Evolutionary conservation across 2,888 invertebrate genomes (phyloP).

Genomic region (Apamea epomidion): DNA sequence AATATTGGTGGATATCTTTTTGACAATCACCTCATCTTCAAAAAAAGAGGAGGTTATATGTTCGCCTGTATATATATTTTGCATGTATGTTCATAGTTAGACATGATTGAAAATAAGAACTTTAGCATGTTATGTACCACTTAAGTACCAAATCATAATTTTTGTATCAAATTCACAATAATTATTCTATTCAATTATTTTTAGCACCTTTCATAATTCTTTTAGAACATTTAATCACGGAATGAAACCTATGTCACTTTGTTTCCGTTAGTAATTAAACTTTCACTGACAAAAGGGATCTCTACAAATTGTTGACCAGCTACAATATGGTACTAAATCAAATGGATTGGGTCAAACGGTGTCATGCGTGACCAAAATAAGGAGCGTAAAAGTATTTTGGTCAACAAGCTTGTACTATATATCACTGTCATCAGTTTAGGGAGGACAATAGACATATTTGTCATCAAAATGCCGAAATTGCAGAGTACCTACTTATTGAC

Average conservation of each 20-base stretch:
- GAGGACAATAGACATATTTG: slow-evolving; percentile 3
- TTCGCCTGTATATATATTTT: not conserved
- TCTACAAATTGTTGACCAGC: not conserved
- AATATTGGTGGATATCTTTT: not conserved
- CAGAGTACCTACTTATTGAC: not conserved
- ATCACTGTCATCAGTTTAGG: slow-evolving; percentile 3
- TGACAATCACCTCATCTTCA: not conserved
- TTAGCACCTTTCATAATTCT: no score
- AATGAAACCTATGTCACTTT: not conserved
- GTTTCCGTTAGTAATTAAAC: no score
- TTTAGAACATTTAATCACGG: not conserved
- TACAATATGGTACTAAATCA: slow-evolving; percentile 23
- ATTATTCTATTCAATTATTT: not conserved
- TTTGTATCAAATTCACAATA: not conserved
- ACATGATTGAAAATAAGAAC: not conserved
- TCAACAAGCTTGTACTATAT: not conserved
- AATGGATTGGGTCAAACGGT: slow-evolving; percentile 27
- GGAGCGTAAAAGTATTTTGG: slow-evolving; percentile 12
- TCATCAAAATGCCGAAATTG: slow-evolving; percentile 5
- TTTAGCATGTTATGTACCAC: not conserved
- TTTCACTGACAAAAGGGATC: not conserved
- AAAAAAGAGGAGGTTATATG: not conserved
- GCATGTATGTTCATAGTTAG: no score
- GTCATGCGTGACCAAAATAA: slow-evolving; percentile 33
- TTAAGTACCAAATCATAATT: not conserved